Percentiles rank a stretch among this genome's conserved stretches.
phyloP scores from a whole-genome alignment of 2,888 invertebrate genomes.

The Campoplex capitator region DNA sequence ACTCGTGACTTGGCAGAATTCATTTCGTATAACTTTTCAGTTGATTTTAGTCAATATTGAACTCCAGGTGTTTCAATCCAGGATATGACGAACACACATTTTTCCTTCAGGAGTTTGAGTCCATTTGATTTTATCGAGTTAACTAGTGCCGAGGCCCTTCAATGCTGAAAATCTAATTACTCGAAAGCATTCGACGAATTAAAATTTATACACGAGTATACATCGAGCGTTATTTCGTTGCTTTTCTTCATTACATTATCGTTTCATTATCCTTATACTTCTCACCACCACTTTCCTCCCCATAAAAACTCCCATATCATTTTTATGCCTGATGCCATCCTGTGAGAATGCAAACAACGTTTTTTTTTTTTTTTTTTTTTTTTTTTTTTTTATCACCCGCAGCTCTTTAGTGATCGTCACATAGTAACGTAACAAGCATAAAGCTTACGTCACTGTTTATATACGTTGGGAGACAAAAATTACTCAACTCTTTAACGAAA shows the following conservation, averaged over 20 bases:
- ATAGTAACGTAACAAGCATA: not conserved
- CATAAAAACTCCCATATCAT: not conserved
- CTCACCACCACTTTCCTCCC: not conserved
- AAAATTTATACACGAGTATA: not conserved
- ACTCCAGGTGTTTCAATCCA: not conserved
- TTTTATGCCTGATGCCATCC: not conserved
- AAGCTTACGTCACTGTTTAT: not conserved
- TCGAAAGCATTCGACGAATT: not conserved
- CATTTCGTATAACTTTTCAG: not conserved
- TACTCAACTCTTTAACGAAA: not conserved
- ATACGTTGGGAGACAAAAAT: not conserved
- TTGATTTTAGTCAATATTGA: constrained; percentile 20
- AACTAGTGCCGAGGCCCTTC: not conserved
- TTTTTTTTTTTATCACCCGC: not conserved
- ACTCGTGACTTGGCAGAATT: not conserved
- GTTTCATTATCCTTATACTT: not conserved
- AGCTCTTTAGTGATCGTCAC: too few relatives aligned
- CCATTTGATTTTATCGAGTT: not conserved
- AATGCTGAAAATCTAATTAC: not conserved
- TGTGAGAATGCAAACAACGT: not conserved
- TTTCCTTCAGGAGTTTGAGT: not conserved
- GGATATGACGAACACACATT: not conserved
- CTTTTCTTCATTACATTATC: not conserved
- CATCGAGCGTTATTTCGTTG: not conserved
- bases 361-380: not conserved